Evolutionary conservation across 2,888 invertebrate genomes (phyloP).

Genomic region (Coremacera marginata): DNA sequence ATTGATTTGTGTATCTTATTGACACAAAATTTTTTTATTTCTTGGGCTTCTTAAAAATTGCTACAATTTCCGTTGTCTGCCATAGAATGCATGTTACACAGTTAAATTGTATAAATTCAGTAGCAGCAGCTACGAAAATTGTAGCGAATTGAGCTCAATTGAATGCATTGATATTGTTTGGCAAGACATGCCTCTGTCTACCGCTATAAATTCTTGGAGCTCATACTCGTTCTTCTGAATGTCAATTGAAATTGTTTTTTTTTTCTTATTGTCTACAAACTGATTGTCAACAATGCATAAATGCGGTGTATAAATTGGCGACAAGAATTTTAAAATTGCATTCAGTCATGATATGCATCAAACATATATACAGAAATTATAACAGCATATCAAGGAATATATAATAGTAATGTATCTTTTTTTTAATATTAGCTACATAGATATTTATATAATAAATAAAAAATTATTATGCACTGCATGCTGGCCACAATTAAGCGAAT

Average conservation of each 20-base stretch:
- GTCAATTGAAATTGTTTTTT: neutral
- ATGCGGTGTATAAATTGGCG: conserved; percentile 2
- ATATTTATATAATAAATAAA: neutral
- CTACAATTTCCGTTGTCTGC: neutral
- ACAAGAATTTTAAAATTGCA: conserved; percentile 3
- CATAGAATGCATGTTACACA: no score
- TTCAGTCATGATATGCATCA: neutral
- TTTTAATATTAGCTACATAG: neutral
- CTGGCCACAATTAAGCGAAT: conserved; percentile 11
- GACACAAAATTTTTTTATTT: neutral
- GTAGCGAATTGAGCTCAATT: conserved; percentile 17
- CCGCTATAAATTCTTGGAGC: neutral
- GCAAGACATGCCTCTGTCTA: neutral
- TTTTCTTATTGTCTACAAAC: neutral
- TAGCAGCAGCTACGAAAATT: no score
- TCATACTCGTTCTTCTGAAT: neutral
- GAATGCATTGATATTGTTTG: conserved; percentile 25
- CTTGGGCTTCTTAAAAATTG: neutral
- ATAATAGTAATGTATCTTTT: neutral
- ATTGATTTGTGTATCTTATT: no score
- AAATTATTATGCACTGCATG: conserved; percentile 24
- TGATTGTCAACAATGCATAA: neutral
- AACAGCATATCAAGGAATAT: neutral
- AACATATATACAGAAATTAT: neutral
- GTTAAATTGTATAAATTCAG: no score